Evolutionary conservation across 2,113 vertebrate genomes (phyloP).

Genomic region (Bagarius yarrelli): DNA sequence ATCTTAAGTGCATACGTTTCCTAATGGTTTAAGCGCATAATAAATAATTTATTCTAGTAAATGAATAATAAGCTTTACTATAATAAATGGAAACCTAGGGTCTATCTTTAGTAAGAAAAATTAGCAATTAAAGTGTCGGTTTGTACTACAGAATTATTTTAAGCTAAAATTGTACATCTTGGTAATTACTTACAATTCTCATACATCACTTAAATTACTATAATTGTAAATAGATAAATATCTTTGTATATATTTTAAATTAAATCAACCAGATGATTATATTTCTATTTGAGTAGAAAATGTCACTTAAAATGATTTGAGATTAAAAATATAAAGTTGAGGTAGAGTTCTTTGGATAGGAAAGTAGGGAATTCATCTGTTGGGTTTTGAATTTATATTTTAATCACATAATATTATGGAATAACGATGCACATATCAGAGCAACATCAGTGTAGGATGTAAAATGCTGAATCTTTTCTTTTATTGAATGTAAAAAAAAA

Average conservation of each 20-base stretch:
- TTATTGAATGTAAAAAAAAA: not conserved
- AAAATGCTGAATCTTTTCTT: not conserved
- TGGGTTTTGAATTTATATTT: slow-evolving; percentile 7
- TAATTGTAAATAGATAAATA: not conserved
- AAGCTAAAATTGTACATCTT: not conserved
- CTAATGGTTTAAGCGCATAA: not conserved
- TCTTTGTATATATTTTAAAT: slow-evolving; percentile 1
- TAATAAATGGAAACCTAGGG: not conserved
- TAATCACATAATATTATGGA: slow-evolving; percentile 46
- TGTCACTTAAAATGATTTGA: not conserved
- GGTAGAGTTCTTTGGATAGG: not conserved
- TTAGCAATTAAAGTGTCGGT: not conserved
- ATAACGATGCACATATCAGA: not conserved
- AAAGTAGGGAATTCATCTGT: not conserved
- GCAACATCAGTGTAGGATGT: not conserved
- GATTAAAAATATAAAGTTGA: not conserved
- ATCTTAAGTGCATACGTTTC: not conserved
- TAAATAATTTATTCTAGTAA: not conserved
- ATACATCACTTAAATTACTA: slow-evolving; percentile 3
- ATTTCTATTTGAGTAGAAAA: not conserved
- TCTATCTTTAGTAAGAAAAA: not conserved
- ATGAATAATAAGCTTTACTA: not conserved
- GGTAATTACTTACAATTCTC: not conserved
- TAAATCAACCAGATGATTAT: not conserved
- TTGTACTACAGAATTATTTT: not conserved